Base-by-base conservation (phyloP, 2,797 vertebrate genomes). In the Channa striata region DNA sequence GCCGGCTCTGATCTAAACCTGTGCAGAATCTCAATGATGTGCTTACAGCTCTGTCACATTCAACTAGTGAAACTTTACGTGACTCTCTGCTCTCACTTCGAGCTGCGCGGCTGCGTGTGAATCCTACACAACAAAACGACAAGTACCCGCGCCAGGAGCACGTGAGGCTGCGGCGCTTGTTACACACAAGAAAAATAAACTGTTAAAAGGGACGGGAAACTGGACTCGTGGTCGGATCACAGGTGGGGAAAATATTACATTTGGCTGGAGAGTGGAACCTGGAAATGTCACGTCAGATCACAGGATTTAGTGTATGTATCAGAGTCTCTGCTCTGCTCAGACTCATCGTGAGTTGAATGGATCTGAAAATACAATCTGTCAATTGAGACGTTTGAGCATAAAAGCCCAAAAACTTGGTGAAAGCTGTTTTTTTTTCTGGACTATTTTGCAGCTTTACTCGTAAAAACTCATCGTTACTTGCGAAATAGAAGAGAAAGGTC, bases 11-110 rank as follows among this genome's bases (percentile, higher is more conserved):
- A 89, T 86, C 78, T 64, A 69, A 77, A 85, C 85, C 73, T 80
- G 82, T 30, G 3, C 81, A 63, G 86, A 79, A 84, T 89, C 76
- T 85, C 77, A 90, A 91, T 85, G 82, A 79, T 36, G 74, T 50
- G 61, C 56, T 59, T 69, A 79, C 42, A 70, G 65, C 74, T 70
- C 68, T 56, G 77, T 84, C 75, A 78, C 43, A 79, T 77, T 80
- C 72, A 77, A 56, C 61, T 56, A 51, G 53, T 61, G 23, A 75
- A 65, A 71, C 76, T 59, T 56, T 39, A 65, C 66, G 42, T 50
- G 72, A 81, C 68, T 46, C 39, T 64, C 25, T 30, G 4, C 50
- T 59, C 53, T 46, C 49, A 46, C 64, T 63, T 62, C 53, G 16
- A 43, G 36, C 19, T 23, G 39, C 52, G 5, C 54, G 44, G 39